Conservation (phyloP, 2,888 invertebrate species). For the Ichneumon xanthorius region DNA sequence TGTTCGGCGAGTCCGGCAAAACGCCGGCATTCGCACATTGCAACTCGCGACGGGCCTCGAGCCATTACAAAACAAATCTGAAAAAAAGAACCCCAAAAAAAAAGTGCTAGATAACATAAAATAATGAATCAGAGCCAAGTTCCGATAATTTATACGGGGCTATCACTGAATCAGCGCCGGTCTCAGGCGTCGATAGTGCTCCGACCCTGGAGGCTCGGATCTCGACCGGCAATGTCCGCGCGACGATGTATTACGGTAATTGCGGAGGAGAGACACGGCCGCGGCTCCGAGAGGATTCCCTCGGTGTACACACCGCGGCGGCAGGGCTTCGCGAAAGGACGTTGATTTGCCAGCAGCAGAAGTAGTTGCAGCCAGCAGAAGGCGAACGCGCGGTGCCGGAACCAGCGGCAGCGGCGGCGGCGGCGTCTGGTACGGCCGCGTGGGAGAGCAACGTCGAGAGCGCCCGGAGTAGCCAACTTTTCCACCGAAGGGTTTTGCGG, state of each 20-base stretch:
- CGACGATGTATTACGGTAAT: constrained; percentile 81
- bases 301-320: constrained; percentile 51
- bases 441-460: constrained; percentile 78
- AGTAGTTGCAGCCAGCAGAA: constrained; percentile 60
- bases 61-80: neutral
- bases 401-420: constrained; percentile 50
- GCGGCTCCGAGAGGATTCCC: constrained; percentile 59
- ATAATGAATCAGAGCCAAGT: constrained; percentile 39
- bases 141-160: constrained; percentile 46
- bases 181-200: constrained; percentile 45
- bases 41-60: neutral
- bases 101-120: constrained; percentile 2
- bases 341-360: constrained; percentile 71
- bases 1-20: neutral
- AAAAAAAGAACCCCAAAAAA: neutral
- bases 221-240: constrained; percentile 76
- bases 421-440: constrained; percentile 74
- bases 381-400: constrained; percentile 67
- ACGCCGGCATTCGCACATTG: neutral
- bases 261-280: constrained; percentile 76
- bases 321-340: constrained; percentile 64
- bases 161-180: constrained; percentile 42
- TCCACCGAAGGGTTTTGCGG: constrained; percentile 48
- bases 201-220: constrained; percentile 64
- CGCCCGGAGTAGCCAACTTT: constrained; percentile 63